Percentiles rank a stretch among this genome's conserved stretches.
These are phyloP conservation scores for Pollimyrus isidori DNA, from an alignment of 2,113 vertebrate species.

Conservation along the genomic window DNA sequence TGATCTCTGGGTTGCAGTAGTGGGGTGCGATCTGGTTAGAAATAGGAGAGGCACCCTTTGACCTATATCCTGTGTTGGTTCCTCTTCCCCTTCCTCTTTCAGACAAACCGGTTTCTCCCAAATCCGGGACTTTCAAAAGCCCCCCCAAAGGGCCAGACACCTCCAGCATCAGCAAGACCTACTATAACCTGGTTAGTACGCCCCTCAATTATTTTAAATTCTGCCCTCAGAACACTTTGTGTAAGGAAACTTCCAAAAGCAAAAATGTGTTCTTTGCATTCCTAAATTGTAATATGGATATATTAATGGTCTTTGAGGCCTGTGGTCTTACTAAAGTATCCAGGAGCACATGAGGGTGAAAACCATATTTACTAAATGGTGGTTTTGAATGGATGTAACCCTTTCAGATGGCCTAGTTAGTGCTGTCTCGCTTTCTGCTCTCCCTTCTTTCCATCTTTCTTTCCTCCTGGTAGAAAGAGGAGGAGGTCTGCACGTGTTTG, in stretches of 20 bases:
- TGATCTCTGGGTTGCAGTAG: background rate
- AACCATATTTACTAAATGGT: background rate
- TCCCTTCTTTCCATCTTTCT: background rate
- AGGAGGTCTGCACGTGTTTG: background rate
- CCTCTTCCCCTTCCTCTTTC: conserved; percentile 32
- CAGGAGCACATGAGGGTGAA: background rate
- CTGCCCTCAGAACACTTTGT: too few species aligned
- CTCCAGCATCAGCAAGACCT: conserved; percentile 90
- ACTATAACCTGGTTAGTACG: conserved; percentile 90
- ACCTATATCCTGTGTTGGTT: background rate
- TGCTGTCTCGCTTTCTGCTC: background rate
- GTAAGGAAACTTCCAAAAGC: too few species aligned
- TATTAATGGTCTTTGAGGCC: background rate
- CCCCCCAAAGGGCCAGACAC: conserved; percentile 95
- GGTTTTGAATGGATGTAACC: background rate
- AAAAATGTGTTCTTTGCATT: background rate
- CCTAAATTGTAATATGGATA: background rate
- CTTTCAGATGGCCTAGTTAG: background rate
- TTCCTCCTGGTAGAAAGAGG: background rate
- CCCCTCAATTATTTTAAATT: too few species aligned
- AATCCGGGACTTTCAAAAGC: conserved; percentile 86
- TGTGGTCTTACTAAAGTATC: background rate
- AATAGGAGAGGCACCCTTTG: background rate
- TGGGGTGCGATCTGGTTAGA: too few species aligned
- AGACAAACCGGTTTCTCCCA: conserved; percentile 95